phyloP scores from a whole-genome alignment of 2,888 invertebrate genomes.

The Ochropacha duplaris region DNA sequence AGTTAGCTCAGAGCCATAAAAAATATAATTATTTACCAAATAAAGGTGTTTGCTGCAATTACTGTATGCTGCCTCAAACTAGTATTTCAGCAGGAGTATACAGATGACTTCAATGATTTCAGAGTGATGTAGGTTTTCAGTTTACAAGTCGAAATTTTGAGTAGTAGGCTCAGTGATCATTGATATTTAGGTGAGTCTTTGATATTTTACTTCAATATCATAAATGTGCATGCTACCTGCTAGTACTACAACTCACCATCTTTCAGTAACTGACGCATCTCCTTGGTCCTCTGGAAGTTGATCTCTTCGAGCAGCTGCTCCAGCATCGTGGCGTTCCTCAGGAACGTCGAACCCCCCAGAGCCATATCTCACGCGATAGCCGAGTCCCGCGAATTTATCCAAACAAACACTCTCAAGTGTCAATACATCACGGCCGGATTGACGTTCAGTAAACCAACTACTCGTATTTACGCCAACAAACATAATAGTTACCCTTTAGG shows the following conservation, averaged over 20 bases:
- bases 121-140: no score
- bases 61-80: background rate
- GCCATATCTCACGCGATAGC: constrained; percentile 51
- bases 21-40: background rate
- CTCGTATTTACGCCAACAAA: constrained; percentile 17
- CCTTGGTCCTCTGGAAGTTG: constrained; percentile 95
- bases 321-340: constrained; percentile 86
- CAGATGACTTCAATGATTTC: no score
- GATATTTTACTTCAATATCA: background rate
- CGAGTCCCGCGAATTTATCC: constrained; percentile 24
- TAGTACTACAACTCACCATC: constrained; percentile 89
- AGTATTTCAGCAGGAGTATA: background rate
- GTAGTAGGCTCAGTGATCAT: background rate
- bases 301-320: constrained; percentile 95
- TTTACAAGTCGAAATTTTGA: background rate
- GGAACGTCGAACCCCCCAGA: constrained; percentile 64
- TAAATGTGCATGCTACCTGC: background rate
- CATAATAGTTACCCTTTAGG: constrained; percentile 23
- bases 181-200: background rate
- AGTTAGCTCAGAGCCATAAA: background rate
- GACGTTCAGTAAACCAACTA: constrained; percentile 14
- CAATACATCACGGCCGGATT: constrained; percentile 31
- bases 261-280: constrained; percentile 93
- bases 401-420: constrained; percentile 37
- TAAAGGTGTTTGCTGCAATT: background rate